Base-by-base conservation (phyloP, 2,888 invertebrate species). In the Leistus spinibarbis region DNA sequence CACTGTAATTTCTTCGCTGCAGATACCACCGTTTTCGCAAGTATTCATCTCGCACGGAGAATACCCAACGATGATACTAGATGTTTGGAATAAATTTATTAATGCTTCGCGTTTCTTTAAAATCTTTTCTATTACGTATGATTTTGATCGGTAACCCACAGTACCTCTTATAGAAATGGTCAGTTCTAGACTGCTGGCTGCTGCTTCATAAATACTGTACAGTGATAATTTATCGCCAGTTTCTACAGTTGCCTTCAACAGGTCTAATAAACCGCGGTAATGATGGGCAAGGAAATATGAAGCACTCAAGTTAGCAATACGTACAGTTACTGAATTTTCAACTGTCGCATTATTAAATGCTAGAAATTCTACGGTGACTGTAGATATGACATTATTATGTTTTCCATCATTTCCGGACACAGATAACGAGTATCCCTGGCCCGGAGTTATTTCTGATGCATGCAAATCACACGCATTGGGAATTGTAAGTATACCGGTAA, bases 331-430 rank as follows among this genome's bases (percentile, higher is more conserved):
- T 9, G 95, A 95, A 83, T 96, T 94, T 71, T 93, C 92, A 3
- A 98, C 89, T 0, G 96, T 96, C 13, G 86, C 85, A 82, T 96
- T 96, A 79, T 92, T 91, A 82, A 96, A 95, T 2, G 90, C 88
- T 68, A 93, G 87, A 82, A 96, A 95, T 82, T 95, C 93, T 0
- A 98, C 91, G 3, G 92, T 93, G 2, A 96, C 92, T 5, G 93
- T 93, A 0, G 97, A 97, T n/a, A 91, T 87, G 0, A 97, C 97
- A 84, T 95, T 93, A 73, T 90, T 89, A 82, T 96, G 96, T 79
- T 91, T 90, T 0, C 98, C 97, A 85, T 98, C 98, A 83, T 94
- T 96, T 0, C 97, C 97, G 7, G 92, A 90, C 0, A 97, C 91
- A 27, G 91, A 92, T 80, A 97, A 88, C 0, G 93, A 91, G 82